phyloP scores from a whole-genome alignment of 2,797 vertebrate species.

The Myioborus miniatus region DNA sequence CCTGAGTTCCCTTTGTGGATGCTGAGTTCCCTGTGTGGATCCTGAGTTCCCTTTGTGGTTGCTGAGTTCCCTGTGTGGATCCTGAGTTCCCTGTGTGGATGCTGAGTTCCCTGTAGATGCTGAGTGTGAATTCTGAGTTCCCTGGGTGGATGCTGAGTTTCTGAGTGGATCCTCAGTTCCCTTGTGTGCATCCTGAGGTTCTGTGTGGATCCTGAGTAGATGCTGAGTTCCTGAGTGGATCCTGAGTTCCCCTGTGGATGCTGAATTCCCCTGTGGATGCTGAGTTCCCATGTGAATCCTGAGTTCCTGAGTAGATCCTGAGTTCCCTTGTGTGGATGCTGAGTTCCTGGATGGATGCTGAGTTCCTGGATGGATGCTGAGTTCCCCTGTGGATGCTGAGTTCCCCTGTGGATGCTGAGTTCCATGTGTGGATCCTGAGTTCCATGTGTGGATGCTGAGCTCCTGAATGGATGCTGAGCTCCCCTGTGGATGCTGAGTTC shows the following conservation, averaged over 20 bases:
- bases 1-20: no score
- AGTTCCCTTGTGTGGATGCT: rapidly evolving
- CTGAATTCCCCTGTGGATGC: not conserved
- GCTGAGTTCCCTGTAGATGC: rapidly evolving
- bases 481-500: not conserved
- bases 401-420: not conserved
- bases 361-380: rapidly evolving
- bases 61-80: no score
- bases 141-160: not conserved
- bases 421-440: no score
- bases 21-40: no score
- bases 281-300: rapidly evolving
- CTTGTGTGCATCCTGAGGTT: not conserved
- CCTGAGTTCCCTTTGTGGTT: no score
- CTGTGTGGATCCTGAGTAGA: no score
- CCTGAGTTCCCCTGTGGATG: no score
- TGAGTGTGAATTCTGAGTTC: no score
- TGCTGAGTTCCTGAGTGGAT: no score
- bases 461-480: no score
- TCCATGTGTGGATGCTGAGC: not conserved
- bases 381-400: rapidly evolving
- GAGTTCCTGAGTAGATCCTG: rapidly evolving
- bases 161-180: rapidly evolving
- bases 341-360: not conserved
- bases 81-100: no score